phyloP scores from a whole-genome alignment of 2,113 vertebrate genomes.

The Rhinogobius similis region DNA sequence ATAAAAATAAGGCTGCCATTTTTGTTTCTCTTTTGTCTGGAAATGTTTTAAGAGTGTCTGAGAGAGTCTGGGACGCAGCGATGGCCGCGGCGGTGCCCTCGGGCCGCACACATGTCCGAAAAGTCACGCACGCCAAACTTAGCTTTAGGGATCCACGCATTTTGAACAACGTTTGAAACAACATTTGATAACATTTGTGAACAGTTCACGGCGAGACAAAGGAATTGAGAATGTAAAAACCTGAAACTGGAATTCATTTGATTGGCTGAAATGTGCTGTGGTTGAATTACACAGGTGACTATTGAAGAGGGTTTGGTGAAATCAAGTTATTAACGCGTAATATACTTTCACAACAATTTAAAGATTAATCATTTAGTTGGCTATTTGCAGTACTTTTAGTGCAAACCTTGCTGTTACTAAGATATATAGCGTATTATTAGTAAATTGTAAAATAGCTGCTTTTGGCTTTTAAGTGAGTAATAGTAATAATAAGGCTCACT shows the following conservation, averaged over 20 bases:
- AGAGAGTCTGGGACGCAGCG: conserved; percentile 79
- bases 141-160: neutral
- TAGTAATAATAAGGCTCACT: too few relatives aligned
- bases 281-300: neutral
- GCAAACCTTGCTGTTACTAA: neutral
- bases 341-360: neutral
- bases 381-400: neutral
- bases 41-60: conserved; percentile 89
- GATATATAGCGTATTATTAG: neutral
- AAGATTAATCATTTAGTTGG: neutral
- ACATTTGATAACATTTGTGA: conserved; percentile 36
- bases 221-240: conserved; percentile 16
- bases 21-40: conserved; percentile 97
- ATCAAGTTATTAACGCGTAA: neutral
- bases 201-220: conserved; percentile 41
- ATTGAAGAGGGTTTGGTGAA: neutral
- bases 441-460: neutral
- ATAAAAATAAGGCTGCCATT: conserved; percentile 97
- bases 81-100: neutral
- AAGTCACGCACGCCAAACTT: conserved; percentile 55
- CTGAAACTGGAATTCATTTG: neutral
- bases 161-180: conserved; percentile 15
- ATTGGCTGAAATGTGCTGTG: neutral
- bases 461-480: too few relatives aligned
- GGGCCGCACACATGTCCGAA: conserved; percentile 32